Conservation (phyloP, 2,888 invertebrate species). For the Andrena dorsata region DNA sequence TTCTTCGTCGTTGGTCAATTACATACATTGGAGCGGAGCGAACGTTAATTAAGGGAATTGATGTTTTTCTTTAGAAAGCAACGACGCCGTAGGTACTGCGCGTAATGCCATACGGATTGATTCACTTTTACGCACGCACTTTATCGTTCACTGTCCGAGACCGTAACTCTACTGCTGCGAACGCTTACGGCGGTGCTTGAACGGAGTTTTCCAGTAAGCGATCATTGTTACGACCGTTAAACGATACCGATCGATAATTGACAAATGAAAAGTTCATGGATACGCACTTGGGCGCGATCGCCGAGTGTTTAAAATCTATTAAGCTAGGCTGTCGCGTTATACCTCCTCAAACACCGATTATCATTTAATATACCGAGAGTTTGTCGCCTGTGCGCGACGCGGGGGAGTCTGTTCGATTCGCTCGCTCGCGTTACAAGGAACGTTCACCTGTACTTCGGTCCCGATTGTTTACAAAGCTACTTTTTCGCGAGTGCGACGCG, state of each 20-base stretch:
- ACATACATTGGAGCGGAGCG: background rate
- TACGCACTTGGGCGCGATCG: constrained; percentile 19
- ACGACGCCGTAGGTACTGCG: constrained; percentile 54
- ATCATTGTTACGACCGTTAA: constrained; percentile 50
- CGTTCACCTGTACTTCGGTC: constrained; percentile 28
- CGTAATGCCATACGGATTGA: constrained; percentile 65
- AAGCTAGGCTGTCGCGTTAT: constrained; percentile 24
- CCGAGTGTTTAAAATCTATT: constrained; percentile 42
- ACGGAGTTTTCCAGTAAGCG: constrained; percentile 51
- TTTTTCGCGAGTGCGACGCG: constrained; percentile 52
- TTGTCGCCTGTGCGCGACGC: constrained; percentile 20
- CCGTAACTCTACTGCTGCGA: constrained; percentile 39
- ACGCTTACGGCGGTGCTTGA: constrained; percentile 56
- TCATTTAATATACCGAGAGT: constrained; percentile 39
- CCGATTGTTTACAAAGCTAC: constrained; percentile 53
- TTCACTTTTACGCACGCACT: constrained; percentile 64
- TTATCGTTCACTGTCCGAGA: constrained; percentile 46
- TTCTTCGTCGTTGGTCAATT: constrained; percentile 6
- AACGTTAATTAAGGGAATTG: constrained; percentile 43
- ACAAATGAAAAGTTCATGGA: constrained; percentile 21
- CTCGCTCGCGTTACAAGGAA: background rate
- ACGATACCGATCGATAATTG: constrained; percentile 67
- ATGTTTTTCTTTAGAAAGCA: constrained; percentile 47
- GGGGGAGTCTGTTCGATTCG: background rate
- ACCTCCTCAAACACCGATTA: constrained; percentile 47